Evolutionary conservation across 2,113 vertebrate genomes (phyloP), one percentile per base, ranked within the genome.

Genomic region (Tretioscincus oriximinensis): DNA sequence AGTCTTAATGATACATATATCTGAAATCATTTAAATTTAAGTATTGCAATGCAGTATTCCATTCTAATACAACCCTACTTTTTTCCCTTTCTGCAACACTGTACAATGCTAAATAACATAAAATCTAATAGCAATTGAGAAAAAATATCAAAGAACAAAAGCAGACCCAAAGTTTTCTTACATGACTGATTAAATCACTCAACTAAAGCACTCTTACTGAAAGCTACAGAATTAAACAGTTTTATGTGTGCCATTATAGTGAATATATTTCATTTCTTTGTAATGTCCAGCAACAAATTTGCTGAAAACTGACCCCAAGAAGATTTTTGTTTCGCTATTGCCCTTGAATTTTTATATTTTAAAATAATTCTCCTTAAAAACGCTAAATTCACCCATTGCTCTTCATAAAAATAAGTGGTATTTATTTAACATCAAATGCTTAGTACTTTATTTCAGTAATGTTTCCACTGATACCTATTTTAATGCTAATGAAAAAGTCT

Each of bases 381-480:
- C 61, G 28, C 28, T 72, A 77, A 89, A 1, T 76, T 84, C 35
- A 84, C 3, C 1, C 0, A 69, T 79, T 88, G 81, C 22, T 87
- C 11, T 85, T 87, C 1, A 78, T 26, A 72, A 84, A 87, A 83
- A 60, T 2, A 83, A 64, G n/a, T 69, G 3, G 2, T 24, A 86
- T 70, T 47, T 88, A 81, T 76, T 85, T 85, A 88, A 89, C 87
- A 81, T 20, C 7, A 77, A 26, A 82, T 69, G 28, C 31, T 82
- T 64, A 70, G 22, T 81, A 65, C 35, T 1, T 80, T 73, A 87
- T 1, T 81, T 88, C 47, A 83, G 4, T 61, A 87, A 82, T 81
- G 1, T 28, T 87, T 84, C 22, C 75, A 79, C 26, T 26, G 82
- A 77, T n/a, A 85, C 0, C 3, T 63, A 74, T 80, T 74, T 66